Conservation (phyloP, 2,888 invertebrate species). For the Eupithecia exiguata region DNA sequence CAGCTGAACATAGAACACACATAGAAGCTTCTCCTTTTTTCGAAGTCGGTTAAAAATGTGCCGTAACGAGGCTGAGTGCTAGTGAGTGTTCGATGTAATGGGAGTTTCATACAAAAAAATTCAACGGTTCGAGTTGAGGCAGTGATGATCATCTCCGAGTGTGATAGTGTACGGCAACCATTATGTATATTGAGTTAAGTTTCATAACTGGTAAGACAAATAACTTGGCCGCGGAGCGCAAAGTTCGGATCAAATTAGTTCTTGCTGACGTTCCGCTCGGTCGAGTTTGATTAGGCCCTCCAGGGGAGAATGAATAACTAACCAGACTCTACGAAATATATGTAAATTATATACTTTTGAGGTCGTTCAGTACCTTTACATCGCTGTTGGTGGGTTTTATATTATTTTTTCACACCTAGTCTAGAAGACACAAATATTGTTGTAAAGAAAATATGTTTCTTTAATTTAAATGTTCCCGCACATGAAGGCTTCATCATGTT, state of each 20-base stretch:
- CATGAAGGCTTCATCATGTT: too few relatives aligned
- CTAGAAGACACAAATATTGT: background rate
- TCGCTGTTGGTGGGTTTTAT: background rate
- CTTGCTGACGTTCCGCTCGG: conserved; percentile 64
- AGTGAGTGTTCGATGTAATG: background rate
- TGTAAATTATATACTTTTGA: conserved; percentile 30
- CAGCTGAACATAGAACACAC: too few relatives aligned
- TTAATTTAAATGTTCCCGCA: too few relatives aligned
- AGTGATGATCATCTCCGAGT: background rate
- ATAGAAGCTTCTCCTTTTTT: too few relatives aligned
- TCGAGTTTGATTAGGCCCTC: conserved; percentile 73
- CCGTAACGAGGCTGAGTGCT: too few relatives aligned
- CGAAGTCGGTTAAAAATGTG: too few relatives aligned
- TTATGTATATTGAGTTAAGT: conserved; percentile 71
- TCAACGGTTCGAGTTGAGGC: background rate
- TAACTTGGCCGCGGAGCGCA: conserved; percentile 64
- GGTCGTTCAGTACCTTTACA: conserved; percentile 13
- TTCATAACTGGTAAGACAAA: conserved; percentile 72
- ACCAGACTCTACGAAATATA: conserved; percentile 38
- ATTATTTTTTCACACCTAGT: background rate
- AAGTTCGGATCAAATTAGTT: conserved; percentile 78
- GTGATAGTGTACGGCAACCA: conserved; percentile 50
- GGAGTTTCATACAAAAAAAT: background rate
- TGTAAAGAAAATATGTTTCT: too few relatives aligned
- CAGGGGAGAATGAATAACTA: conserved; percentile 49